Evolutionary conservation across 2,113 vertebrate genomes (phyloP), one percentile per base, ranked within the genome.

Genomic region (Grallaria varia): DNA sequence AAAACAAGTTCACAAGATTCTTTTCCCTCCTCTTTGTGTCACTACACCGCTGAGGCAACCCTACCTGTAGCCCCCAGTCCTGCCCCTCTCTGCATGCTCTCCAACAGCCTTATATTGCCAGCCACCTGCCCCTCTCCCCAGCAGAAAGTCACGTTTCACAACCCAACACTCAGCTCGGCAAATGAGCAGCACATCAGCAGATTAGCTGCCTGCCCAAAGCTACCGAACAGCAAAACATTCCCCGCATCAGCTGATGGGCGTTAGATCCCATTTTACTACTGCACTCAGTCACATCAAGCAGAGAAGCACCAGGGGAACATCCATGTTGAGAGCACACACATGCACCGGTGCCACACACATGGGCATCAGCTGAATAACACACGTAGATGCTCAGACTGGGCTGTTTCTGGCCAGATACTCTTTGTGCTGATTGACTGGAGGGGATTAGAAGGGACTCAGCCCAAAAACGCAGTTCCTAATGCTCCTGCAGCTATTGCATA

Each of bases 401-500:
- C 13, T 74, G 50, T 6, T 93, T 84, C 92, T 87, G 63, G 81
- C 56, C 75, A 77, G 86, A 76, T 35, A 71, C 83, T 68, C 76
- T 68, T 55, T n/a, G 64, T 84, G 90, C 83, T 91, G 88, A 95
- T 84, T 92, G 90, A 94, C 69, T 81, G 69, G 73, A 87, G 73
- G 60, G 94, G 91, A 97, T 96, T 94, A 93, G 73, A 69, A 78
- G 49, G 83, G 66, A 84, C 85, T 87, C 92, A 90, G 81, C 79
- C 84, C 96, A 82, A 86, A 87, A 95, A 84, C 45, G 68, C 89
- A 89, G 84, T 1, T 93, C 87, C 68, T 95, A 79, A 95, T 79
- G 69, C 73, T 88, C 71, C 84, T 95, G 91, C 84, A 85, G 94
- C 75, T 79, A 93, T 96, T 96, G 95, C 96, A 63, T 95, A 94